Evolutionary conservation across 2,797 vertebrate species (phyloP).

Genomic region (Sebastes minor): DNA sequence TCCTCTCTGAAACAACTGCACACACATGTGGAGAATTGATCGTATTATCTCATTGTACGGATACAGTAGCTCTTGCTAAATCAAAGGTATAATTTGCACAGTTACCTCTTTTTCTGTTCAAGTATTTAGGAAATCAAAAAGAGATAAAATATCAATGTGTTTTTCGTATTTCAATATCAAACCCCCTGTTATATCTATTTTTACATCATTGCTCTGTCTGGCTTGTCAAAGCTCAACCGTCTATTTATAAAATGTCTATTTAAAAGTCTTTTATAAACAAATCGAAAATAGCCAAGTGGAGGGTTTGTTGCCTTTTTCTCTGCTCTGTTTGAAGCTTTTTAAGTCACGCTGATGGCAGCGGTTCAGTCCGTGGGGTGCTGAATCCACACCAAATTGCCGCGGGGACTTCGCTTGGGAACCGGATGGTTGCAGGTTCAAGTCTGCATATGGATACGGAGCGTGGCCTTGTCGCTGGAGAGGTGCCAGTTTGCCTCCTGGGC

Average conservation of each 20-base stretch:
- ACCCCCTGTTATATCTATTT: conserved; percentile 20
- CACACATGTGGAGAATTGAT: conserved; percentile 9
- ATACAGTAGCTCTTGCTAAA: not conserved
- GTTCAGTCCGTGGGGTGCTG: not conserved
- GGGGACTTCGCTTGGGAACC: not conserved
- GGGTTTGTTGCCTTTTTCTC: not conserved
- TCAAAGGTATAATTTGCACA: conserved; percentile 12
- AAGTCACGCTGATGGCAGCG: not conserved
- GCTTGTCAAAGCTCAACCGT: conserved; percentile 12
- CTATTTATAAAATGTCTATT: conserved; percentile 32
- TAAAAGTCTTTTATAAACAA: conserved; percentile 11
- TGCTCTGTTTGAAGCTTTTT: conserved; percentile 9
- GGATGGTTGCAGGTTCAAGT: not conserved
- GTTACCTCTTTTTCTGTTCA: not conserved
- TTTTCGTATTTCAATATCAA: conserved; percentile 1
- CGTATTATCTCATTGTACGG: conserved; percentile 17
- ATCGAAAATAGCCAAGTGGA: not conserved
- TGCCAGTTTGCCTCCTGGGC: not conserved
- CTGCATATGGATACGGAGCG: not conserved
- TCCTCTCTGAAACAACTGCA: conserved; percentile 7
- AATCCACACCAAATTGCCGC: no score
- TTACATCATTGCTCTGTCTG: conserved; percentile 11
- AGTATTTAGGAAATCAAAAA: conserved; percentile 12
- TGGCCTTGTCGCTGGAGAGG: not conserved
- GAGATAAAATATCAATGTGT: not conserved